These are phyloP conservation scores for Thamnaconus septentrionalis DNA, from an alignment of 2,113 vertebrate species.

Conservation along the genomic window DNA sequence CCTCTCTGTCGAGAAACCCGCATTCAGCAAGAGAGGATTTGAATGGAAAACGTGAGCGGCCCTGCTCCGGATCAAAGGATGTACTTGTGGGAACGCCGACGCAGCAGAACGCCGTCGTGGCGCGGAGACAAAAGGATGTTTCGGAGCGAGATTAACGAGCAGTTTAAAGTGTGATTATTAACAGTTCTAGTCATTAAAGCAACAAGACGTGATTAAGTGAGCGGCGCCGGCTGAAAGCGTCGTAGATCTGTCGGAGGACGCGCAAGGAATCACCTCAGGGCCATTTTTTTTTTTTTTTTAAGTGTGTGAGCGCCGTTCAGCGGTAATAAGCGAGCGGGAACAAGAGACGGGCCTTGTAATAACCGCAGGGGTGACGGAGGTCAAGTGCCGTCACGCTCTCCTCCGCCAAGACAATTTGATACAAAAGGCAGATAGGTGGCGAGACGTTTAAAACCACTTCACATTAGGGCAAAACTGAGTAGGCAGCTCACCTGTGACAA, in stretches of 20 bases:
- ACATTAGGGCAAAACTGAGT: slow-evolving; percentile 47
- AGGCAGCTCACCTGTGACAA: slow-evolving; percentile 25
- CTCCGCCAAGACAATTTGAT: slow-evolving; percentile 50
- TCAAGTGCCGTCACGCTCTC: slow-evolving; percentile 52
- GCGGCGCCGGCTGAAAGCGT: slow-evolving; percentile 11
- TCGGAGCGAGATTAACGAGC: slow-evolving; percentile 48
- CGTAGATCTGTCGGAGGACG: neutral
- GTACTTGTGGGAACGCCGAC: slow-evolving; percentile 35
- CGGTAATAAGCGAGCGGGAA: slow-evolving; percentile 25
- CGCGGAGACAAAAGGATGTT: slow-evolving; percentile 19
- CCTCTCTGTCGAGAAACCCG: slow-evolving; percentile 38
- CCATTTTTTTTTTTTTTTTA: neutral
- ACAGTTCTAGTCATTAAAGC: slow-evolving; percentile 54
- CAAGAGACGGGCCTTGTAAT: slow-evolving; percentile 46
- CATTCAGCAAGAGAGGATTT: slow-evolving; percentile 48
- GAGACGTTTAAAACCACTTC: slow-evolving; percentile 43
- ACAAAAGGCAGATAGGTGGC: slow-evolving; percentile 35
- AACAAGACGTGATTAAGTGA: slow-evolving; percentile 45
- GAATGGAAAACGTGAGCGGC: slow-evolving; percentile 38
- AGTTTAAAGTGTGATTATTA: slow-evolving; percentile 55
- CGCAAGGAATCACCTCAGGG: slow-evolving; percentile 12
- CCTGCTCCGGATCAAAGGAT: slow-evolving; percentile 41
- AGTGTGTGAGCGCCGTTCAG: slow-evolving; percentile 2
- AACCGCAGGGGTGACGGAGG: slow-evolving; percentile 43
- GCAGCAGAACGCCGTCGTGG: slow-evolving; percentile 40